Evolutionary conservation across 2,888 invertebrate species (phyloP).

Genomic region (Acleris cristana): DNA sequence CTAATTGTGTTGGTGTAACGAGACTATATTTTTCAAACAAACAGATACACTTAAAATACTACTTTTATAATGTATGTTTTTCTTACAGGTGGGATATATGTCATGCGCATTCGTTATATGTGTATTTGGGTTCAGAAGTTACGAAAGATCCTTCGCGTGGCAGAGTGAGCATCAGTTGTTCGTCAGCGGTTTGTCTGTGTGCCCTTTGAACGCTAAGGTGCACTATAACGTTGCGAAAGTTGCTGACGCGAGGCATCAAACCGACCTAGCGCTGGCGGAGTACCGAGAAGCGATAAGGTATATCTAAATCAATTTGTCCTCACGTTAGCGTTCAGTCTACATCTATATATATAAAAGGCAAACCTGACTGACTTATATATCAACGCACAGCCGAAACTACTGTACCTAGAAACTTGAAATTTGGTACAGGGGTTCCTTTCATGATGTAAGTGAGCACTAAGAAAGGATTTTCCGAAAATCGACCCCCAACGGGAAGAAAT

Average conservation of each 20-base stretch:
- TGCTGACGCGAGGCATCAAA: slow-evolving; percentile 89
- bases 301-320: slow-evolving; percentile 35
- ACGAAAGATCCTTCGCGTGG: slow-evolving; percentile 91
- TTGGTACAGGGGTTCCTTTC: no score
- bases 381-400: no score
- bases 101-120: slow-evolving; percentile 43
- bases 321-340: not conserved
- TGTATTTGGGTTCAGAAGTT: slow-evolving; percentile 70
- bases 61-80: slow-evolving; percentile 37
- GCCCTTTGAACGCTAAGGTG: slow-evolving; percentile 97
- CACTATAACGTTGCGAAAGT: slow-evolving; percentile 96
- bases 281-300: slow-evolving; percentile 91
- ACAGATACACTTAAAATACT: no score
- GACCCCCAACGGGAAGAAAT: no score
- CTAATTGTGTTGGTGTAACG: no score
- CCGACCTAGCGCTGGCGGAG: slow-evolving; percentile 87
- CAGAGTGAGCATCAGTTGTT: slow-evolving; percentile 91
- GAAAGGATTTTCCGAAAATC: no score
- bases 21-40: no score
- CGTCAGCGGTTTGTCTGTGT: slow-evolving; percentile 91
- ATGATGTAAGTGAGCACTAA: no score
- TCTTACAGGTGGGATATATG: slow-evolving; percentile 53
- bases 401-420: no score
- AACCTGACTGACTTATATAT: no score
- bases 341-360: no score